These are phyloP conservation scores for Agriopis aurantiaria DNA, from an alignment of 2,888 invertebrate species.

Conservation along the genomic window DNA sequence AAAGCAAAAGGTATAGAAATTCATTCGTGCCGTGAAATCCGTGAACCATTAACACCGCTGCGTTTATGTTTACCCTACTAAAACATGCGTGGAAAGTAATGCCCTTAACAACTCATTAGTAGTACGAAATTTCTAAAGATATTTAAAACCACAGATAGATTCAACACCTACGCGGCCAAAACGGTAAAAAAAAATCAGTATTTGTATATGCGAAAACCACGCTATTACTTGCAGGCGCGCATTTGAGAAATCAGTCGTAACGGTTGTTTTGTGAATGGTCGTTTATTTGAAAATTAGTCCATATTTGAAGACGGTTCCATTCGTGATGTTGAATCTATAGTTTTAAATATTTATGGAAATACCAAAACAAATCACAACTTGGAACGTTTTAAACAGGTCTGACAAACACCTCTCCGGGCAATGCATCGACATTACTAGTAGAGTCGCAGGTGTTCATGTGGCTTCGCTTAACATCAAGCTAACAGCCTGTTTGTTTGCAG, in stretches of 20 bases:
- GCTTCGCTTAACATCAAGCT: neutral
- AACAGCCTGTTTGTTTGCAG: neutral
- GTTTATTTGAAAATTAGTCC: too few species aligned
- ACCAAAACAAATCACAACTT: neutral
- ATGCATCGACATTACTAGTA: neutral
- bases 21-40: conserved; percentile 67
- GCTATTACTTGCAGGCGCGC: too few species aligned
- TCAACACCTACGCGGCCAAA: too few species aligned
- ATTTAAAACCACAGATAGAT: too few species aligned
- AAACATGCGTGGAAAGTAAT: conserved; percentile 46
- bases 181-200: too few species aligned
- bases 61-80: conserved; percentile 64
- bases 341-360: neutral
- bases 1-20: conserved; percentile 59
- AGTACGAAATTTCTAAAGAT: neutral
- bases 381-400: neutral
- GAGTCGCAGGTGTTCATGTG: too few species aligned
- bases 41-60: conserved; percentile 69
- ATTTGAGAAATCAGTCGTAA: too few species aligned
- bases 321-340: too few species aligned
- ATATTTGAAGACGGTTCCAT: too few species aligned
- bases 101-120: conserved; percentile 33
- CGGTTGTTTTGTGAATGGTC: too few species aligned
- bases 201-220: too few species aligned
- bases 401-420: neutral